Evolutionary conservation across 2,113 vertebrate species (phyloP).

Genomic region (Diadophis punctatus): DNA sequence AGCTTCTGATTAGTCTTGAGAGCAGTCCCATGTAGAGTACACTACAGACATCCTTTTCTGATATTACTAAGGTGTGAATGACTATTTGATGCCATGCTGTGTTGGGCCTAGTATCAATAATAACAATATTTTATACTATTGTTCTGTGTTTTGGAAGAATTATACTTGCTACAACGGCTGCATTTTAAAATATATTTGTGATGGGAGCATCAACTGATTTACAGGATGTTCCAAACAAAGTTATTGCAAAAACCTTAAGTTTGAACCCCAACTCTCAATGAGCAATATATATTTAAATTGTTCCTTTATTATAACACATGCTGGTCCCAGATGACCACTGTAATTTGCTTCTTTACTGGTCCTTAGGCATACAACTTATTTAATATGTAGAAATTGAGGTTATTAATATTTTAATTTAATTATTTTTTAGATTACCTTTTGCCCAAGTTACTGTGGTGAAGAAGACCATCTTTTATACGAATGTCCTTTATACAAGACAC

Average conservation of each 20-base stretch:
- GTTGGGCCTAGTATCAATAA: not conserved
- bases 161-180: not conserved
- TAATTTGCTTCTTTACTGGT: not conserved
- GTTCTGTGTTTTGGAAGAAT: not conserved
- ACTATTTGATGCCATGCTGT: not conserved
- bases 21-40: not conserved
- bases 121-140: not conserved
- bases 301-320: not conserved
- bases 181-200: not conserved
- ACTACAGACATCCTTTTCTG: not conserved
- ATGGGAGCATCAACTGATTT: not conserved
- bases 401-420: not conserved
- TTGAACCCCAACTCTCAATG: not conserved
- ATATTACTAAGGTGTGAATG: not conserved
- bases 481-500: slow-evolving; percentile 38
- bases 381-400: not conserved
- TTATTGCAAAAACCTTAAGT: not conserved
- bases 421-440: slow-evolving; percentile 1
- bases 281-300: not conserved
- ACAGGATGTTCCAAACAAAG: not conserved
- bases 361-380: not conserved
- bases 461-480: not conserved
- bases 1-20: not conserved
- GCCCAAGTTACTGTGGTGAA: not conserved
- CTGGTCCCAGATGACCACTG: not conserved